Evolutionary conservation across 2,888 invertebrate species (phyloP), one percentile per base, ranked within the genome.

Genomic region (Smittia aterrima): DNA sequence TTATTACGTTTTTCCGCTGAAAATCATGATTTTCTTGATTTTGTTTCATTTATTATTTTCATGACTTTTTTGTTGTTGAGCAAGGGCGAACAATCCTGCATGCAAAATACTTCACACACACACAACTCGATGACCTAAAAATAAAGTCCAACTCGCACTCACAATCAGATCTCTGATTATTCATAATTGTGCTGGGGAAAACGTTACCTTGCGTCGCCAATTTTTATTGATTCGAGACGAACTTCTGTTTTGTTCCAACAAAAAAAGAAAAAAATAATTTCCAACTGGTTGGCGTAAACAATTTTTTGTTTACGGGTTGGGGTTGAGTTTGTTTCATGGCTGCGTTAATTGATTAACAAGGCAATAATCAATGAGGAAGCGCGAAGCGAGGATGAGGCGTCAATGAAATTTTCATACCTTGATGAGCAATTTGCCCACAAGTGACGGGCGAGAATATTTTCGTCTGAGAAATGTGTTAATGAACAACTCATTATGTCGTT

Each of bases 161-260:
- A 58, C 58, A 58, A 58, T 58, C 58, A 20, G 58, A 58, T 58
- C 58, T 2, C 58, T 58, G 58, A 58, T 58, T 22, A 58, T 13
- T 58, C 58, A 58, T 22, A 58, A 22, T 22, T 22, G 58, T 58
- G 22, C 58, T 18, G 2, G 58, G 32, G 32, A 32, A 32, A 32
- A 32, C 32, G 32, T 16, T n/a, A 47, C 47, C 16, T 47, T 47
- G 16, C 47, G 47, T 47, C 47, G 47, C 47, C 47, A 47, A 47
- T 47, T 47, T 47, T 47, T 47, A 47, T 47, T 16, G 47, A 47
- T 47, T 47, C 47, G 11, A 2, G 11, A 16, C 2, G 47, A 3
- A 32, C 4, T 32, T 32, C 32, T 32, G 4, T 9, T 32, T 9
- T 9, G 3, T n/a, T n/a, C n/a, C n/a, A n/a, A n/a, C n/a, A n/a